Conservation (phyloP, 2,113 vertebrate genomes). For the Bubo scandiacus region DNA sequence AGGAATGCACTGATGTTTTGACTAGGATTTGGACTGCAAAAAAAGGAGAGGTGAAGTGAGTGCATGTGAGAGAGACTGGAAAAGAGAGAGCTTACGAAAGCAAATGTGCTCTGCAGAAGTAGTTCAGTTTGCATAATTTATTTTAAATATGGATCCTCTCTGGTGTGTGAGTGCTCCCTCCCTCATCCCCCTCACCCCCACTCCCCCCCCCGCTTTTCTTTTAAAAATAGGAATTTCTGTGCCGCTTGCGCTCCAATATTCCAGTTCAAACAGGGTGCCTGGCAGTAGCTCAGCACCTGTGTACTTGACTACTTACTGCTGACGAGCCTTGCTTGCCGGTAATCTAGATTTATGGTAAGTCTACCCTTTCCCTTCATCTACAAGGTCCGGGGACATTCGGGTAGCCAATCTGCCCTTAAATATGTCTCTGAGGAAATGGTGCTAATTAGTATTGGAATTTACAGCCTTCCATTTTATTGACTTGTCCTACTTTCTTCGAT, state of each 20-base stretch:
- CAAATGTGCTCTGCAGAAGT: constrained; percentile 10
- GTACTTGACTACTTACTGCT: constrained; percentile 16
- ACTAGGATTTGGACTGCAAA: neutral
- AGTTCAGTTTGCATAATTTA: constrained; percentile 36
- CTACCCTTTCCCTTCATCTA: constrained; percentile 79
- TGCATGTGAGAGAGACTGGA: neutral
- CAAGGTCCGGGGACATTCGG: constrained; percentile 90
- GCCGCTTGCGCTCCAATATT: neutral
- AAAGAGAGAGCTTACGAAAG: neutral
- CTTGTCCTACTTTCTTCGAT: constrained; percentile 99
- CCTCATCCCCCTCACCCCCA: neutral
- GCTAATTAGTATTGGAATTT: constrained; percentile 99
- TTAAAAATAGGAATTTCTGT: constrained; percentile 19
- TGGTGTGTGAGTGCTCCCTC: neutral
- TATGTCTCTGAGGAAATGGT: constrained; percentile 98
- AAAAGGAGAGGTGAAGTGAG: neutral
- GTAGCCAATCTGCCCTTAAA: constrained; percentile 99
- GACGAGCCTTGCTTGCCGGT: neutral
- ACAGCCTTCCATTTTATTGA: constrained; percentile 99
- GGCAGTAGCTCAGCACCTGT: neutral
- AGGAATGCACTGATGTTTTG: neutral
- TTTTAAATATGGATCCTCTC: constrained; percentile 27
- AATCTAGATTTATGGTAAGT: constrained; percentile 73
- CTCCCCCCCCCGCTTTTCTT: neutral
- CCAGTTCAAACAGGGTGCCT: neutral